Evolutionary conservation across 2,888 invertebrate genomes (phyloP).

Genomic region (Dryadula phaetusa): DNA sequence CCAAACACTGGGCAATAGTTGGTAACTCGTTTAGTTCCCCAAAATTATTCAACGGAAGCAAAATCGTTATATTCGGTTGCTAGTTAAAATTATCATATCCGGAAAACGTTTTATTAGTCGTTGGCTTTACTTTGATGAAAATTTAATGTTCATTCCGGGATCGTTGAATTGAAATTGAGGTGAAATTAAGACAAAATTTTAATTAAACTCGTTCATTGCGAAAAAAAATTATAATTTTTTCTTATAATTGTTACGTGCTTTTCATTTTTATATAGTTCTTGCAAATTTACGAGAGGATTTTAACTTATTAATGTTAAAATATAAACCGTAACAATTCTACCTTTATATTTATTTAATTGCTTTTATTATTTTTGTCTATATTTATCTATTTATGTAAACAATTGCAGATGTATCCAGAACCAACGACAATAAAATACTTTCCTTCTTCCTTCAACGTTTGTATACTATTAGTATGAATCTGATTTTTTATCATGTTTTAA

Average conservation of each 20-base stretch:
- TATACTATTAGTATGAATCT: too few species aligned
- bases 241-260: neutral
- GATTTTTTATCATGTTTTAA: too few species aligned
- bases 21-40: slow-evolving; percentile 9
- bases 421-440: too few species aligned
- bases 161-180: slow-evolving; percentile 34
- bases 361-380: too few species aligned
- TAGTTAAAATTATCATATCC: slow-evolving; percentile 43
- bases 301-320: slow-evolving; percentile 1
- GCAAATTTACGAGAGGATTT: slow-evolving; percentile 8
- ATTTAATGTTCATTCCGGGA: slow-evolving; percentile 39
- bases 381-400: too few species aligned
- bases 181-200: slow-evolving; percentile 40
- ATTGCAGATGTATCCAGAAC: too few species aligned
- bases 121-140: slow-evolving; percentile 42
- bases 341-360: too few species aligned
- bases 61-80: slow-evolving; percentile 36
- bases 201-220: slow-evolving; percentile 36
- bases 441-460: too few species aligned
- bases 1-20: slow-evolving; percentile 26
- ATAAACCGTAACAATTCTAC: neutral
- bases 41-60: slow-evolving; percentile 35
- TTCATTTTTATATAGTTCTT: slow-evolving; percentile 3
- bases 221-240: slow-evolving; percentile 8
- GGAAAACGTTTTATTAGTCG: slow-evolving; percentile 42